Base-by-base conservation (phyloP, 1,140 invertebrate genomes). In the Riptortus pedestris region DNA sequence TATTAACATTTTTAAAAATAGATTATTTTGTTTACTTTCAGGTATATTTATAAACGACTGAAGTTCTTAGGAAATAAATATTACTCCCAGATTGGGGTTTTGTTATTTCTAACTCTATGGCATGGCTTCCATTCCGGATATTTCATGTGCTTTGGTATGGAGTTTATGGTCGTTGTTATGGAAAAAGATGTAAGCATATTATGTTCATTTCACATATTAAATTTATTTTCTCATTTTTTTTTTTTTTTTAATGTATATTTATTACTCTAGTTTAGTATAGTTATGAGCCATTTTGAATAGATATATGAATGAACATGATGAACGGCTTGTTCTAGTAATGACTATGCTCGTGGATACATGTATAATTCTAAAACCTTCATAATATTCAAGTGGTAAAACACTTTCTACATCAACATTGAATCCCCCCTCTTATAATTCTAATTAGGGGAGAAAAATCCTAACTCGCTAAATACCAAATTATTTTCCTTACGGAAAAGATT, bases 111-210 rank as follows among this genome's bases (percentile, higher is more conserved):
- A 11, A 91, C 94, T 0, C 66, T 96, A 0, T 98, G 94, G 94
- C 93, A 98, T 73, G 94, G 94, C 16, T 81, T 90, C 45, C 87
- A 93, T 69, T 84, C 84, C 12, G 92, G 93, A 2, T 98, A 98
- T 70, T 97, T 94, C 71, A 78, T 91, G 67, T 87, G 86, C 51
- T 98, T 98, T 76, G 83, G 91, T 45, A 85, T 93, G 73, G 94
- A 98, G 73, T 96, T 96, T 70, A 74, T 90, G 22, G 84, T 93
- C 47, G 90, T 95, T 71, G 86, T 83, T 66, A 83, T 88, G 68
- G 93, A 97, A 72, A 89, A 85, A 78, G 88, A 91, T 72, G 88
- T 92, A 76, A 84, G 83, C 78, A 11, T 24, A 45, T 16, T 29
- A 28, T 28, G 7, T 12, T 5, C 7, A 24, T 48, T 24, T 47